Evolutionary conservation across 2,113 vertebrate genomes (phyloP).

Genomic region (Rhinoptilus africanus): DNA sequence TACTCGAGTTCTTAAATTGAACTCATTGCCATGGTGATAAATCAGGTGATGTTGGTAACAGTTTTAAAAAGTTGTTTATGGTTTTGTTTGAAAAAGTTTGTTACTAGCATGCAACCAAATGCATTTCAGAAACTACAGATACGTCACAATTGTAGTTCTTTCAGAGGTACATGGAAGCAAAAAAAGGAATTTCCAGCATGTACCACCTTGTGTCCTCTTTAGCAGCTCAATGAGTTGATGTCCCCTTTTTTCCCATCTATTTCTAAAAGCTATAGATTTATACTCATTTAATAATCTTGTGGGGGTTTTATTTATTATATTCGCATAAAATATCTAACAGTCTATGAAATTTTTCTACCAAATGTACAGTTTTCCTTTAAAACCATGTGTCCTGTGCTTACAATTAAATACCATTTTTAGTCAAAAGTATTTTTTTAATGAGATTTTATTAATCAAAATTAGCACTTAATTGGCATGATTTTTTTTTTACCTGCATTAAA

Average conservation of each 20-base stretch:
- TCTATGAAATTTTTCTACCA: neutral
- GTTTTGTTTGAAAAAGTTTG: neutral
- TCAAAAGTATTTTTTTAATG: neutral
- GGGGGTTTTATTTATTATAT: neutral
- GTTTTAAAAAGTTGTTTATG: neutral
- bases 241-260: neutral
- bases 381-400: neutral
- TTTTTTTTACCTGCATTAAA: neutral
- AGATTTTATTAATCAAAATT: neutral
- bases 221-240: neutral
- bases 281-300: neutral
- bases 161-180: neutral
- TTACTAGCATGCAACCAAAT: neutral
- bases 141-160: neutral
- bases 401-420: neutral
- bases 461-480: neutral
- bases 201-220: neutral
- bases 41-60: neutral
- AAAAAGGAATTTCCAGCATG: neutral
- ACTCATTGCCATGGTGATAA: neutral
- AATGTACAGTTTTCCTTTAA: neutral
- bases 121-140: neutral
- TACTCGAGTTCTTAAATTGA: neutral
- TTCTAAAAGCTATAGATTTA: neutral
- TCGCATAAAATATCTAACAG: neutral